A percentile compares a stretch with the other conserved stretches of the same genome.
phyloP scores from a whole-genome alignment of 2,797 vertebrate species.

The Pseudochromis fuscus region DNA sequence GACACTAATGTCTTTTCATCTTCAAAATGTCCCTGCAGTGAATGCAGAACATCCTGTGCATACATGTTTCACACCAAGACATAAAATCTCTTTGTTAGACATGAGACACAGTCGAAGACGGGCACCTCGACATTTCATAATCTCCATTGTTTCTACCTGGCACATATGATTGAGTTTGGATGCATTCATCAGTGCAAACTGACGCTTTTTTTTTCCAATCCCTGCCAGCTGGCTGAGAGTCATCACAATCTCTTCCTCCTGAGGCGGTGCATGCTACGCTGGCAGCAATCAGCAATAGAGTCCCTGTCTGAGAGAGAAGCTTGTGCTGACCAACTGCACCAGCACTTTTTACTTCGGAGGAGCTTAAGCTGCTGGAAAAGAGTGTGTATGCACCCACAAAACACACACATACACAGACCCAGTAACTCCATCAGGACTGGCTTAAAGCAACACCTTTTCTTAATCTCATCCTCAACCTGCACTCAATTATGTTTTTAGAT shows the following conservation, averaged over 20 bases:
- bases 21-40: conserved; percentile 5
- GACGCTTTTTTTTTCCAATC: conserved; percentile 29
- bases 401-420: conserved; percentile 6
- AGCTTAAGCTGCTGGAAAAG: conserved; percentile 86
- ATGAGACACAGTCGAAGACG: conserved; percentile 4
- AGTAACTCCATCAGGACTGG: conserved; percentile 13
- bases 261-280: conserved; percentile 83
- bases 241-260: conserved; percentile 84
- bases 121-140: conserved; percentile 21
- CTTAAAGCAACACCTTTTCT: conserved; percentile 24
- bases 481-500: conserved; percentile 24
- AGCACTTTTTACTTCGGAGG: conserved; percentile 81
- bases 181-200: conserved; percentile 35
- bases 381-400: conserved; percentile 77
- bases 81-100: conserved; percentile 34
- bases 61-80: conserved; percentile 24
- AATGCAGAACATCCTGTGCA: background rate
- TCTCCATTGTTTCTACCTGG: conserved; percentile 53
- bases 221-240: conserved; percentile 86
- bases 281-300: conserved; percentile 81
- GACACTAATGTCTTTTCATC: conserved; percentile 5
- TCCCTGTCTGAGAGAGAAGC: conserved; percentile 79
- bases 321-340: conserved; percentile 83
- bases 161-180: conserved; percentile 43
- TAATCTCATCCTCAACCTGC: conserved; percentile 30